Percentiles rank a stretch among this genome's conserved stretches.
Conservation (phyloP, 2,797 vertebrate species). For the Artibeus lituratus region DNA sequence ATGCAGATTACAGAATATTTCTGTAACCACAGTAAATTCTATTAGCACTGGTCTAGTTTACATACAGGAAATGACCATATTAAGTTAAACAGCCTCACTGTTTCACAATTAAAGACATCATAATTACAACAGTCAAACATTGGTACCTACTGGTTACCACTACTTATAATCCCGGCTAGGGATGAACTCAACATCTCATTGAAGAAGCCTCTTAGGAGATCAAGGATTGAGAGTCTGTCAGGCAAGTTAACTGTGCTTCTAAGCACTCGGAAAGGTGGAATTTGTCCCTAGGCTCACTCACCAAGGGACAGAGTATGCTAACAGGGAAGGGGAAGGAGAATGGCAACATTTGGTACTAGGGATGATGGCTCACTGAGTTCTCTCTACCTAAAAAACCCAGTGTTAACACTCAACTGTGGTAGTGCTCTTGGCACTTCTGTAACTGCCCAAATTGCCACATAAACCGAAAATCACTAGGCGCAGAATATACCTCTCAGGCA, state of each 20-base stretch:
- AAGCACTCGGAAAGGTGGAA: neutral
- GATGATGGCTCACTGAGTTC: neutral
- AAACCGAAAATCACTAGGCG: conserved; percentile 9
- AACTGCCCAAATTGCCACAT: neutral
- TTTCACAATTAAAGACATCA: neutral
- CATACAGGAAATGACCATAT: neutral
- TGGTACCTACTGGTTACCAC: neutral
- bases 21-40: neutral
- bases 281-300: neutral
- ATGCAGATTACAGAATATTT: neutral
- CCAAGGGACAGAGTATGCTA: neutral
- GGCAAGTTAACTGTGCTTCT: neutral
- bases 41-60: neutral
- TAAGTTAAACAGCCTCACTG: neutral
- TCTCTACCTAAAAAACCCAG: neutral
- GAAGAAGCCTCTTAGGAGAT: neutral
- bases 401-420: neutral
- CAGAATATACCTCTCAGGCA: neutral
- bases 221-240: neutral
- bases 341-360: neutral
- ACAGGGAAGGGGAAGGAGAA: neutral
- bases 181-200: neutral
- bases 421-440: neutral
- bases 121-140: neutral
- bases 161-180: neutral